A percentile compares a stretch with the other conserved stretches of the same genome.
phyloP scores from a whole-genome alignment of 2,797 vertebrate genomes.

The Nannoperca obscura region DNA sequence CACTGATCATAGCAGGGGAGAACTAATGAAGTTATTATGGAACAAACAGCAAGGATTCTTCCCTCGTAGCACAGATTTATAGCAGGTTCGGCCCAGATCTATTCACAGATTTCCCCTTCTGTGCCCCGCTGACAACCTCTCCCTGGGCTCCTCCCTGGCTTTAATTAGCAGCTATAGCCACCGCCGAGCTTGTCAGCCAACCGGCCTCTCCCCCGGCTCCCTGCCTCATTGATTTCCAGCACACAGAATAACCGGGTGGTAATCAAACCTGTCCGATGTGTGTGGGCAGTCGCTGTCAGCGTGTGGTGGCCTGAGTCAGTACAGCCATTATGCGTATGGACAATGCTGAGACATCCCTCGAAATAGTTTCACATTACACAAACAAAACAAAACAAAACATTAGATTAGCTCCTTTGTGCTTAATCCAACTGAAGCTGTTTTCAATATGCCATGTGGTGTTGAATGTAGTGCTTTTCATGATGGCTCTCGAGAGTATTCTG shows the following conservation, averaged over 20 bases:
- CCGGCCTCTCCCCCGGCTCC: constrained; percentile 54
- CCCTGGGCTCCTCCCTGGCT: constrained; percentile 42
- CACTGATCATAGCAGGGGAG: constrained; percentile 30
- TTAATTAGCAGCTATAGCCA: constrained; percentile 73
- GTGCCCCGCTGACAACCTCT: constrained; percentile 47
- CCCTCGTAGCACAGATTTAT: constrained; percentile 39
- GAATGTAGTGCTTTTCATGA: background rate
- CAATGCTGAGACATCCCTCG: background rate
- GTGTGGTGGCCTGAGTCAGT: constrained; percentile 20
- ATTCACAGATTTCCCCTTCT: constrained; percentile 44
- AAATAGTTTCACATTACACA: background rate
- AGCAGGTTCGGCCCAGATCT: constrained; percentile 42
- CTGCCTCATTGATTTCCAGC: constrained; percentile 72
- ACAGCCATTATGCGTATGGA: constrained; percentile 17
- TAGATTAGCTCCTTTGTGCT: background rate
- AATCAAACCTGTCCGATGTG: constrained; percentile 63
- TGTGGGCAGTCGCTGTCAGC: constrained; percentile 38
- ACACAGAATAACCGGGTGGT: constrained; percentile 53
- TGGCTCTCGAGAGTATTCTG: background rate
- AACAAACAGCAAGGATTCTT: constrained; percentile 36
- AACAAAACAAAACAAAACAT: constrained; percentile 13
- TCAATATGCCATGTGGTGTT: background rate
- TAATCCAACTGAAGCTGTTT: constrained; percentile 1
- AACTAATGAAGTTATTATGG: constrained; percentile 58
- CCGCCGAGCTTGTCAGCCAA: constrained; percentile 46